These are phyloP conservation scores for Sinocyclocheilus grahami DNA, from an alignment of 2,113 vertebrate species.

Conservation along the genomic window DNA sequence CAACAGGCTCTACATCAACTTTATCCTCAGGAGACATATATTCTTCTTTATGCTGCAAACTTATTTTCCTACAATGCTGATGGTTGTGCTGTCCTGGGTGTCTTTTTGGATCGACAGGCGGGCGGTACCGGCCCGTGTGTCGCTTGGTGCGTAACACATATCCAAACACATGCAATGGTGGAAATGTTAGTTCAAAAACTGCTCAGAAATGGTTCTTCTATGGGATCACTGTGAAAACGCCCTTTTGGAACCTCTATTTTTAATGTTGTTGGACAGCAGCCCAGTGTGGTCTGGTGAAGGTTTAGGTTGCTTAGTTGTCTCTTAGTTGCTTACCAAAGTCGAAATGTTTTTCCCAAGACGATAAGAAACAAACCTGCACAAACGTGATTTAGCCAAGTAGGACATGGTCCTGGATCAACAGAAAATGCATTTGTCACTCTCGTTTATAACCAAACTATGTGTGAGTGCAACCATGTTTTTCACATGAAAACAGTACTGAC, in stretches of 20 bases:
- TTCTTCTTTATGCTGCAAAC: too few relatives aligned
- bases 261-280: background rate
- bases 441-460: background rate
- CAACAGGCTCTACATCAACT: conserved; percentile 91
- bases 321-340: background rate
- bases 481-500: background rate
- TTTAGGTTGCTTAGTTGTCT: background rate
- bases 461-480: background rate
- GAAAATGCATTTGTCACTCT: background rate
- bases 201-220: too few relatives aligned
- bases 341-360: background rate
- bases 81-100: too few relatives aligned
- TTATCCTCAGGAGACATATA: conserved; percentile 76
- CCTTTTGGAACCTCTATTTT: too few relatives aligned
- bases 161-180: background rate
- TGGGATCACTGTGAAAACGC: too few relatives aligned
- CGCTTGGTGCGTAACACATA: conserved; percentile 78
- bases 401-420: background rate
- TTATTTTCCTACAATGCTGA: too few relatives aligned
- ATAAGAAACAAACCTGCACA: background rate
- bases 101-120: conserved; percentile 85
- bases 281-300: background rate
- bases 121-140: conserved; percentile 89
- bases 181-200: background rate
- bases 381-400: background rate